Evolutionary conservation across 2,113 vertebrate species (phyloP).

Genomic region (Brachyhypopomus gauderio): DNA sequence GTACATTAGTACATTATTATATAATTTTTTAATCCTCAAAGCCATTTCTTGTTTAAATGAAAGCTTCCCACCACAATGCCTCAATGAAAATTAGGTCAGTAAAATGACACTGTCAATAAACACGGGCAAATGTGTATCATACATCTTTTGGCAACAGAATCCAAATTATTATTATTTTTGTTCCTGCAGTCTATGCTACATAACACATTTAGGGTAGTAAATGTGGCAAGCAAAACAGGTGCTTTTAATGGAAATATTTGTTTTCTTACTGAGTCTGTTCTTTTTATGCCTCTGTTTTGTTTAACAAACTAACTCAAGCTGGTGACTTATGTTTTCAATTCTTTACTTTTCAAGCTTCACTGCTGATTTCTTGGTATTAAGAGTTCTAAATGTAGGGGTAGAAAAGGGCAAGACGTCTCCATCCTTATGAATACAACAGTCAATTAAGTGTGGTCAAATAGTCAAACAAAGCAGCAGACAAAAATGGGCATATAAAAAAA

Average conservation of each 20-base stretch:
- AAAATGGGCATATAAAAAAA: not conserved
- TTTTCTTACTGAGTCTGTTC: constrained; percentile 52
- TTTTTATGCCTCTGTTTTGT: no score
- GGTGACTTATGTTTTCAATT: constrained; percentile 35
- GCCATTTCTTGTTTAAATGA: constrained; percentile 54
- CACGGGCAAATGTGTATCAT: constrained; percentile 50
- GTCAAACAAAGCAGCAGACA: not conserved
- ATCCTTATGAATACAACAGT: no score
- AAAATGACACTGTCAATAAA: constrained; percentile 65
- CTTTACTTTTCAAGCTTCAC: constrained; percentile 54
- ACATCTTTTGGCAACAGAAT: constrained; percentile 53
- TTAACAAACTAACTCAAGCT: constrained; percentile 51
- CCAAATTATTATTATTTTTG: constrained; percentile 60
- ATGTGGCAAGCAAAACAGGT: constrained; percentile 42
- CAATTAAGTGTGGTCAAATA: not conserved
- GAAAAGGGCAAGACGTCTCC: no score
- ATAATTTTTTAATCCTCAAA: constrained; percentile 36
- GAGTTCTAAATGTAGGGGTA: constrained; percentile 5
- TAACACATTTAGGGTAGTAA: not conserved
- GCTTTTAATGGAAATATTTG: constrained; percentile 33
- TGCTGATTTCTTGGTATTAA: constrained; percentile 22
- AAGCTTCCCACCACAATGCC: constrained; percentile 59
- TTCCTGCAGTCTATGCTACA: constrained; percentile 10
- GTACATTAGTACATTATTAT: constrained; percentile 49
- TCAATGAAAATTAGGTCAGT: constrained; percentile 66